Evolutionary conservation across 2,113 vertebrate genomes (phyloP).

Genomic region (Coryphaenoides rupestris): DNA sequence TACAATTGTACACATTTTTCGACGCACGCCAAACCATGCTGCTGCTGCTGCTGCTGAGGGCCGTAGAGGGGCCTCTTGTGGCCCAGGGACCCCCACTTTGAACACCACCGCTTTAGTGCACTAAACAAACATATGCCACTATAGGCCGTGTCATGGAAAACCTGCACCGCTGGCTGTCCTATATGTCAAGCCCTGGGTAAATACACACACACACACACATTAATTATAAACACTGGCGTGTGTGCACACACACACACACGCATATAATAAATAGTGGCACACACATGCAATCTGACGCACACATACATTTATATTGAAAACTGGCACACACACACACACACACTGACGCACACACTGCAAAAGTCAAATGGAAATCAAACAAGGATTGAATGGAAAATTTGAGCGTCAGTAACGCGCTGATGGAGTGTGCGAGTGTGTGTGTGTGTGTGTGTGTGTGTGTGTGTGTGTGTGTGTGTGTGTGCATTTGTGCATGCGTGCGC

Average conservation of each 20-base stretch:
- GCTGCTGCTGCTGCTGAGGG: no score
- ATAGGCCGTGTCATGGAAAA: not conserved
- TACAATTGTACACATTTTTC: no score
- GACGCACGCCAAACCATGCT: no score
- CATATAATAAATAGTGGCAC: not conserved
- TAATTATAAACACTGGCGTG: not conserved
- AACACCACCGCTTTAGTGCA: no score
- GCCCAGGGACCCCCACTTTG: no score
- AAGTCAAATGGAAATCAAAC: constrained; percentile 49
- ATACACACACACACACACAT: not conserved
- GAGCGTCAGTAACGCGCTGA: constrained; percentile 50
- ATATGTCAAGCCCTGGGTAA: not conserved
- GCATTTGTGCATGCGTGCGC: constrained; percentile 1
- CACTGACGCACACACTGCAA: constrained; percentile 14
- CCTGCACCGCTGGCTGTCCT: not conserved
- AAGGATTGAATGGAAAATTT: constrained; percentile 54
- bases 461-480: constrained; percentile 4
- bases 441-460: not conserved
- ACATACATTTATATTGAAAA: not conserved
- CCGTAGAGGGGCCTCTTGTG: no score
- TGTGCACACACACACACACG: not conserved
- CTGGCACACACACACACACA: not conserved
- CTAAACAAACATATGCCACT: not conserved
- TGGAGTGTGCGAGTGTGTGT: constrained; percentile 1
- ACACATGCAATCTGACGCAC: not conserved